These are phyloP conservation scores for Ennomos quercinarius DNA, from an alignment of 2,888 invertebrate genomes.

Conservation along the genomic window DNA sequence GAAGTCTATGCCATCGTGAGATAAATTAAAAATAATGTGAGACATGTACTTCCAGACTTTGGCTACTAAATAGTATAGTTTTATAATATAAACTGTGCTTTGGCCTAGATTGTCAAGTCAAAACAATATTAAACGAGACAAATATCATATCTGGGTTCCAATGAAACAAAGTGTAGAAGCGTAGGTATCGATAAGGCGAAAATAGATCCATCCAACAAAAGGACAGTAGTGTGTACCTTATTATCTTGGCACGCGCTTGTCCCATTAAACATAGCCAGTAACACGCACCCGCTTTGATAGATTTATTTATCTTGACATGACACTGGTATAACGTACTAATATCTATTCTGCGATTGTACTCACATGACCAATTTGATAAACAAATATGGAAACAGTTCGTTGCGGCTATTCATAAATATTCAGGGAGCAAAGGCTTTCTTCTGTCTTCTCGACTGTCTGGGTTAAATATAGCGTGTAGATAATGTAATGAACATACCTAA, in stretches of 20 bases:
- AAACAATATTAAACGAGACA: background rate
- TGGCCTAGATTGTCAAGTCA: no score
- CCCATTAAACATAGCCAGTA: conserved; percentile 17
- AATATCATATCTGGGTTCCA: background rate
- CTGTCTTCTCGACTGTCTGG: background rate
- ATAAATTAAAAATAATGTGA: no score
- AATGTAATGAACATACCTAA: no score
- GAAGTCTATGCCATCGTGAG: no score
- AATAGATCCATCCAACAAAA: conserved; percentile 7
- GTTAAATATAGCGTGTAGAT: background rate
- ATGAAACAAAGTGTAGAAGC: background rate
- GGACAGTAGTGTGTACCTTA: conserved; percentile 1
- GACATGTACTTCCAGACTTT: no score
- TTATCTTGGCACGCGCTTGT: conserved; percentile 22
- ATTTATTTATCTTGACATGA: conserved; percentile 30
- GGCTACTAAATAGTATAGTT: no score
- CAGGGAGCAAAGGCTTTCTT: background rate
- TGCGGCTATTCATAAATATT: background rate
- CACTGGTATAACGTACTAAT: conserved; percentile 6
- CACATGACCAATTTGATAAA: conserved; percentile 23
- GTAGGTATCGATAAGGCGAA: background rate
- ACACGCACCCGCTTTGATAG: conserved; percentile 21
- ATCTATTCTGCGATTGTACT: conserved; percentile 2
- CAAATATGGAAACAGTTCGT: conserved; percentile 11
- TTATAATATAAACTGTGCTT: no score